Evolutionary conservation across 2,113 vertebrate genomes (phyloP), one percentile per base, ranked within the genome.

Genomic region (Ia io): DNA sequence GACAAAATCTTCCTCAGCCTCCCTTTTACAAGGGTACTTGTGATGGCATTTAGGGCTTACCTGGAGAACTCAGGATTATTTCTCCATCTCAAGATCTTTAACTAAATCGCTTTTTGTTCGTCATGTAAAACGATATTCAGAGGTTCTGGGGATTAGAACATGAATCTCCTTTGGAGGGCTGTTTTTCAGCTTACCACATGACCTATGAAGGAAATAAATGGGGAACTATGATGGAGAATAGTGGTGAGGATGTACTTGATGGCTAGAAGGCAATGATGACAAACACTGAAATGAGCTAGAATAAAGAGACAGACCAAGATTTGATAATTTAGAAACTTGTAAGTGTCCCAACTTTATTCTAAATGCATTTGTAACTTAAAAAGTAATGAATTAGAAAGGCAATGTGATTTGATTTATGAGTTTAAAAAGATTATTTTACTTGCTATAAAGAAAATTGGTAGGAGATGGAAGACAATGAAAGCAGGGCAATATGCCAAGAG

Each of bases 301-400:
- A 4, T 17, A 14, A 88, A 88, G 40, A 89, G 47, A 6, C 8
- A 53, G 12, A 84, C 44, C 25, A 5, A 80, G 14, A 85, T 17
- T 30, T 51, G 84, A 49, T 35, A n/a, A 42, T 84, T 79, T 56
- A 56, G 63, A 78, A 44, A 37, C n/a, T 95, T 93, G n/a, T 3
- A 67, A n/a, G 16, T 87, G 18, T 95, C 69, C 42, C n/a, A 49
- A 84, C 87, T 70, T 84, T 70, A 87, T 90, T 95, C 73, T 94
- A 79, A 85, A 63, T 80, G 12, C 3, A 22, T 7, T 32, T 25
- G 65, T 37, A 93, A 61, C 56, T 69, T 49, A 65, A 79, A 56
- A 49, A 91, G 73, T 16, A 14, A 79, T 86, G 35, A 89, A 88
- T 86, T 80, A 95, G n/a, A 70, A 83, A 85, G n/a, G 28, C 5